Base-by-base conservation (phyloP, 2,797 vertebrate species). In the Rhinoraja longicauda region DNA sequence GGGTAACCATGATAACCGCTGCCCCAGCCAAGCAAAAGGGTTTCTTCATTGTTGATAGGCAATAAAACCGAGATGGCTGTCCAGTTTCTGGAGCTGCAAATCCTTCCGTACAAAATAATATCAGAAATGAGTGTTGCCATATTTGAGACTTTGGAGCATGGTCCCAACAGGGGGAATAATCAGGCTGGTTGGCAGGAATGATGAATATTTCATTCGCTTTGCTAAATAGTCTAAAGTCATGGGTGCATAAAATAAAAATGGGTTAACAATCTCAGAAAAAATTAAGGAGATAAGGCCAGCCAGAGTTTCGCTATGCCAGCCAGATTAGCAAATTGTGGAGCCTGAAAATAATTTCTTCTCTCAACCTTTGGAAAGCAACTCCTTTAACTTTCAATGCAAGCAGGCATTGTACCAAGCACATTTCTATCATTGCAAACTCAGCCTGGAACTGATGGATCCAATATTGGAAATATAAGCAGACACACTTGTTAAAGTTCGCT, bases 211-310 rank as follows among this genome's bases (percentile, higher is more conserved):
- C 36, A 36, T 78, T 36, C 12, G 32, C 76, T 82, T 19, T 82
- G 79, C 79, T 53, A 82, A 82, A 82, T 57, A 82, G 45, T 10
- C 7, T 24, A 82, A 59, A 29, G 79, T 57, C 79, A 59, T 57
- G 79, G 45, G 79, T 82, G 24, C 45, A 82, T 82, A 53, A 57
- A 57, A 82, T 59, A 82, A 82, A 82, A 82, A 82, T 82, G 57
- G 79, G 24, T 57, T 82, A 57, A 57, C 82, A 57, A 82, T 53
- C 5, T 5, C 9, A 1, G 13, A 26, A 59, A 82, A 59, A 59
- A 57, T 45, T 59, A 53, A 24, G 26, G 15, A 57, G 45, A 57
- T 29, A 57, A 82, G 79, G 21, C 79, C 13, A 57, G 79, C 79
- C 79, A 82, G 79, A 57, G 26, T 82, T 82, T 82, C 45, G 57